Evolutionary conservation across 1,140 invertebrate species (phyloP), one percentile per base, ranked within the genome.

Genomic region (Drosophila pseudoobscura): DNA sequence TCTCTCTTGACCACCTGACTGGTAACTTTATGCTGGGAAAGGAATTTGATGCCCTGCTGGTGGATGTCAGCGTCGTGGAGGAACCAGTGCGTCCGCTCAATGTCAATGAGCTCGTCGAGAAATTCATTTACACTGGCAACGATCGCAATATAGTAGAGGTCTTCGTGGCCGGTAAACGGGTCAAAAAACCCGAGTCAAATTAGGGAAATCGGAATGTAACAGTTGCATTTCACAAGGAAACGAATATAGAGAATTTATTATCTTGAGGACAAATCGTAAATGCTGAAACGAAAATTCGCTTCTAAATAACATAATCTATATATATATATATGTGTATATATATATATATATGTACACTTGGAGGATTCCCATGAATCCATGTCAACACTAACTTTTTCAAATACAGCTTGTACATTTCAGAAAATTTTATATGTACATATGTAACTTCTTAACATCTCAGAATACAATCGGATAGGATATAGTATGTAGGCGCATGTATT

Each of bases 11-110:
- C 13, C 87, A 96, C 44, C 92, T 94, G 85, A 94, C 96, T 46
- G 97, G 97, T 15, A 97, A 95, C 91, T 96, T 98, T 85, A 91
- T 93, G 79, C 85, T 94, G 5, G 96, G 95, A 35, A 98, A 98
- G 91, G 93, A 96, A 59, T 98, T 98, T 87, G 97, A 98, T 93
- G 97, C 96, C 5, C 90, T 98, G 0, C 68, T 96, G 1, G 90
- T 96, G 50, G 94, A 96, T 78, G 84, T 93, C 15, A 82, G 92
- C 41, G 80, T 92, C 17, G 93, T 94, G n/a, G 91, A 93, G 15
- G 92, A 95, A 2, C 75, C 83, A 6, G 43, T 63, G 24, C 78
- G 83, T 3, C 20, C 11, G 5, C 47, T 89, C 0, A 83, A 39
- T 20, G 84, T 84, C 6, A 58, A 88, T 35, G 94, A 96, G 79